Percentiles rank a stretch among this genome's conserved stretches.
Conservation (phyloP, 2,113 vertebrate species). For the Rafetus swinhoei region DNA sequence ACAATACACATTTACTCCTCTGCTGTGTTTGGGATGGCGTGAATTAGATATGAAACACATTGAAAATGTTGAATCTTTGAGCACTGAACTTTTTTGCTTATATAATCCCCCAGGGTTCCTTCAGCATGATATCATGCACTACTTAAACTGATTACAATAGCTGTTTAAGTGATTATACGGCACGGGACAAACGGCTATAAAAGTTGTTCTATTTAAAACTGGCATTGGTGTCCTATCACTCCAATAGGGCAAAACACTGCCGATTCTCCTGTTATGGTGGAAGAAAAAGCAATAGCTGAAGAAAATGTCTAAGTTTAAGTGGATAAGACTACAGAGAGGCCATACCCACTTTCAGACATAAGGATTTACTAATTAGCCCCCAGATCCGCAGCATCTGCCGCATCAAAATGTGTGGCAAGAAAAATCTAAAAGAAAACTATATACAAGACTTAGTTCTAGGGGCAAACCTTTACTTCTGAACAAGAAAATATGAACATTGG, state of each 20-base stretch:
- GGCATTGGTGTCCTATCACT: background rate
- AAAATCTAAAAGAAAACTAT: background rate
- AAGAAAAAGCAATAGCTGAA: background rate
- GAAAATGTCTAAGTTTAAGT: background rate
- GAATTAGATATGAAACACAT: background rate
- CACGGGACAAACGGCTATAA: background rate
- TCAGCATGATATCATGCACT: background rate
- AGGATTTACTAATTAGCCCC: background rate
- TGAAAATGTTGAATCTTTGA: background rate
- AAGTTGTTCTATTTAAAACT: background rate
- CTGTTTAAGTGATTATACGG: background rate
- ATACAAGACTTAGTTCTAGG: background rate
- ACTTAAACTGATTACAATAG: background rate
- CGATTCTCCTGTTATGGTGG: background rate
- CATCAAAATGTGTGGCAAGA: background rate
- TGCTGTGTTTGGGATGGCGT: background rate
- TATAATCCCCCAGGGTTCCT: background rate
- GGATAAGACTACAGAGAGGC: background rate
- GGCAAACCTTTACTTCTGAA: conserved; percentile 4
- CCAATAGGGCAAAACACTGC: background rate
- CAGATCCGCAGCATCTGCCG: background rate
- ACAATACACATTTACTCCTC: background rate
- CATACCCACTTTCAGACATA: background rate
- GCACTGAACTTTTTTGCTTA: background rate
- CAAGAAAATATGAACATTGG: background rate